Percentiles rank a stretch among this genome's conserved stretches.
phyloP scores from a whole-genome alignment of 2,113 vertebrate species.

The Campylorhamphus procurvoides region DNA sequence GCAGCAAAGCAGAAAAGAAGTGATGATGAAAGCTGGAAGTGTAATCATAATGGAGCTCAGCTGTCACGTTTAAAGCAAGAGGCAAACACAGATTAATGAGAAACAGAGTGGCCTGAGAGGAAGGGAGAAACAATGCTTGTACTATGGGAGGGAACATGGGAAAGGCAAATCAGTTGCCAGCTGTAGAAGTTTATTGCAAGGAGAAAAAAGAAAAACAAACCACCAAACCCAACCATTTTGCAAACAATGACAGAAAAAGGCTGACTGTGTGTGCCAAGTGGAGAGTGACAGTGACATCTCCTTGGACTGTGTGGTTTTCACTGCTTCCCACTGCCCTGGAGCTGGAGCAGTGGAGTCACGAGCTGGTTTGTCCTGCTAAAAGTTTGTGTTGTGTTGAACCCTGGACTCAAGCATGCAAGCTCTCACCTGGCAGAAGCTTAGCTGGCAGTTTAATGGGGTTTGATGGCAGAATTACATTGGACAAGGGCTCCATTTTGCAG shows the following conservation, averaged over 20 bases:
- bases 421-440: background rate
- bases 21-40: background rate
- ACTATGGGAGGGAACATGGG: slow-evolving; percentile 39
- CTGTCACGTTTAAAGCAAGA: background rate
- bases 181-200: slow-evolving; percentile 3
- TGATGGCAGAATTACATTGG: background rate
- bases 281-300: background rate
- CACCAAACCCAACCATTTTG: background rate
- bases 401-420: background rate
- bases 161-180: slow-evolving; percentile 38
- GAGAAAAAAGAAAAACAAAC: background rate
- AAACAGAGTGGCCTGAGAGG: background rate
- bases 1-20: background rate
- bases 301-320: background rate
- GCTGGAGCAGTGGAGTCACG: background rate
- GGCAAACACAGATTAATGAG: slow-evolving; percentile 23
- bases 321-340: background rate
- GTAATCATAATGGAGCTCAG: background rate
- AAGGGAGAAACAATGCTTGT: slow-evolving; percentile 38
- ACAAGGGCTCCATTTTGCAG: background rate
- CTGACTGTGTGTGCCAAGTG: background rate
- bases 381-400: background rate
- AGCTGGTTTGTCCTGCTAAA: background rate
- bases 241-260: background rate
- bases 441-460: background rate